These are phyloP conservation scores for Chondrosia reniformis DNA, from an alignment of 37 sponge, comb jelly and placozoan genomes.

Conservation along the genomic window DNA sequence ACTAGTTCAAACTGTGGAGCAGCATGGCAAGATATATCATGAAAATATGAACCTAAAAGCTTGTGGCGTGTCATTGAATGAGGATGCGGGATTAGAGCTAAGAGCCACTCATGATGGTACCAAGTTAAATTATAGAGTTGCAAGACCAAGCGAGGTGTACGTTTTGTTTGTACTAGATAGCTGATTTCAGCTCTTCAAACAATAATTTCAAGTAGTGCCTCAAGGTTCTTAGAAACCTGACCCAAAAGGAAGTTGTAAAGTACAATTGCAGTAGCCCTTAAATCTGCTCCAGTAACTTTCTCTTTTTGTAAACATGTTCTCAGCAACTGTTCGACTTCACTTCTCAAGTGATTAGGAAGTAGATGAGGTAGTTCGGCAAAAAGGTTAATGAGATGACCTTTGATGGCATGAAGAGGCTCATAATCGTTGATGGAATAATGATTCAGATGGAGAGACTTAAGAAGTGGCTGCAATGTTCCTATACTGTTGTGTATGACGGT, in stretches of 20 bases:
- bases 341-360: slow-evolving; percentile 3
- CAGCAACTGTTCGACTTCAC: background rate
- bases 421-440: slow-evolving; percentile 29
- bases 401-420: slow-evolving; percentile 38
- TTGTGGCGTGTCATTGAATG: background rate
- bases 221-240: background rate
- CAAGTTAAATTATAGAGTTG: slow-evolving; percentile 30
- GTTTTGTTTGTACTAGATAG: slow-evolving; percentile 5
- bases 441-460: slow-evolving; percentile 17
- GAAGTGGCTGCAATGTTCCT: too few species aligned
- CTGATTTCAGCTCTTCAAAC: slow-evolving; percentile 16
- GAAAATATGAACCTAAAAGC: slow-evolving; percentile 23
- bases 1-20: slow-evolving; percentile 11
- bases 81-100: slow-evolving; percentile 4
- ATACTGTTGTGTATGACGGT: too few species aligned
- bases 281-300: slow-evolving; percentile 20
- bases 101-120: slow-evolving; percentile 27
- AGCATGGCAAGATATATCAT: slow-evolving; percentile 11
- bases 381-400: slow-evolving; percentile 33
- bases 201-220: slow-evolving; percentile 1
- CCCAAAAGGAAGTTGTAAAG: background rate
- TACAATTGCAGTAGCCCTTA: slow-evolving; percentile 14
- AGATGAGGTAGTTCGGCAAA: slow-evolving; percentile 21
- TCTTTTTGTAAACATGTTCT: slow-evolving; percentile 1
- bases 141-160: slow-evolving; percentile 16